phyloP scores from a whole-genome alignment of 2,888 invertebrate species.

The Campoplex nolae region DNA sequence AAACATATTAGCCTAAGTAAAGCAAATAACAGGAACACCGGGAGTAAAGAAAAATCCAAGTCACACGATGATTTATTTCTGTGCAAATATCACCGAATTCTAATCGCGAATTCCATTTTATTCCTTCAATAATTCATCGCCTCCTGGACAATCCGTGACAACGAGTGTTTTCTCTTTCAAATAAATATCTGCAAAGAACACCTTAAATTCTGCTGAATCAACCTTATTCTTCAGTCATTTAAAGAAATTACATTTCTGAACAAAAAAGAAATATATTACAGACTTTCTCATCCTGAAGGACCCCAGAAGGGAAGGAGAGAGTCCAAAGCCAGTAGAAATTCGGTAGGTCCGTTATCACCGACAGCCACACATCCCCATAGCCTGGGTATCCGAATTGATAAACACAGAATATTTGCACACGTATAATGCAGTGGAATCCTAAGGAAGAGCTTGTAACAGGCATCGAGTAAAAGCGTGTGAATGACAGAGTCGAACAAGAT shows the following conservation, averaged over 20 bases:
- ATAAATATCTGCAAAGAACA: background rate
- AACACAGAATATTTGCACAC: background rate
- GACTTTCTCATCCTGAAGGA: background rate
- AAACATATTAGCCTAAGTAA: conserved; percentile 46
- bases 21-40: conserved; percentile 32
- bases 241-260: background rate
- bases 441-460: background rate
- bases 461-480: background rate
- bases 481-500: background rate
- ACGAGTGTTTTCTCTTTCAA: background rate
- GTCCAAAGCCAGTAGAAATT: conserved; percentile 50
- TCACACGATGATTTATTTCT: conserved; percentile 35
- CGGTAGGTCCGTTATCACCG: conserved; percentile 70
- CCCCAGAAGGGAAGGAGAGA: background rate
- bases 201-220: background rate
- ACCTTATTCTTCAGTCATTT: background rate
- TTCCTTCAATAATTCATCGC: background rate
- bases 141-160: background rate
- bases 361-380: conserved; percentile 57
- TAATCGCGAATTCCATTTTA: background rate
- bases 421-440: background rate
- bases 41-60: conserved; percentile 1
- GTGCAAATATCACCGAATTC: conserved; percentile 14
- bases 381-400: background rate
- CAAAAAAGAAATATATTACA: background rate